A percentile compares a stretch with the other conserved stretches of the same genome.
Evolutionary conservation across 2,113 vertebrate species (phyloP).

Genomic region (Grus americana): DNA sequence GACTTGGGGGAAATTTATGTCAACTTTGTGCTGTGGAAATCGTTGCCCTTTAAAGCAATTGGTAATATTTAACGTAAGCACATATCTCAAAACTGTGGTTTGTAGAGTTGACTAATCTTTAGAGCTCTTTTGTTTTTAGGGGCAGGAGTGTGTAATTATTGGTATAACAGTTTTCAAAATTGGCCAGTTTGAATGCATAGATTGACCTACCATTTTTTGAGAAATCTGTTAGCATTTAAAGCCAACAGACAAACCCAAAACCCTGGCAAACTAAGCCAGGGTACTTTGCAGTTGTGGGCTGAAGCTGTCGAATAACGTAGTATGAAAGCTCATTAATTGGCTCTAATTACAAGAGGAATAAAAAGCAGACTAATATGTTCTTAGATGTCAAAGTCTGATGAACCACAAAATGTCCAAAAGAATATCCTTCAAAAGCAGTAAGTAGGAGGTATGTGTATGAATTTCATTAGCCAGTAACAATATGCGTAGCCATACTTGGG

Average conservation of each 20-base stretch:
- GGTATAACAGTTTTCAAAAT: neutral
- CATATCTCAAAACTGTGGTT: neutral
- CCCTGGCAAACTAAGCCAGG: neutral
- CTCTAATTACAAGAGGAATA: conserved; percentile 24
- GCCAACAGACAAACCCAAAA: neutral
- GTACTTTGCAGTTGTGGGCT: neutral
- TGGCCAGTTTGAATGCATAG: neutral
- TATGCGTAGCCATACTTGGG: neutral
- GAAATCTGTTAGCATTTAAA: neutral
- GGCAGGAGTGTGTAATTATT: neutral
- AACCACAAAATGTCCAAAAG: neutral
- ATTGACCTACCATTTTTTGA: neutral
- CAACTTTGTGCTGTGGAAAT: conserved; percentile 27
- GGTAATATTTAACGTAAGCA: neutral
- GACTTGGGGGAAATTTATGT: conserved; percentile 25
- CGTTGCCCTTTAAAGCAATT: conserved; percentile 32
- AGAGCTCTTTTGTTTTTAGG: neutral
- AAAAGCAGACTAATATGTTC: conserved; percentile 10
- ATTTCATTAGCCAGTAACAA: conserved; percentile 55
- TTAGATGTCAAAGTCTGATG: conserved; percentile 32
- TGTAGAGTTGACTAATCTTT: neutral
- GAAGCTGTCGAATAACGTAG: neutral
- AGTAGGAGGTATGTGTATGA: conserved; percentile 9
- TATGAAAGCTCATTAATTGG: conserved; percentile 10
- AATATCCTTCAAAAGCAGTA: conserved; percentile 5